Percentiles rank a stretch among this genome's conserved stretches.
phyloP scores from a whole-genome alignment of 1,140 invertebrate species.

The Ptiloglossa arizonensis region DNA sequence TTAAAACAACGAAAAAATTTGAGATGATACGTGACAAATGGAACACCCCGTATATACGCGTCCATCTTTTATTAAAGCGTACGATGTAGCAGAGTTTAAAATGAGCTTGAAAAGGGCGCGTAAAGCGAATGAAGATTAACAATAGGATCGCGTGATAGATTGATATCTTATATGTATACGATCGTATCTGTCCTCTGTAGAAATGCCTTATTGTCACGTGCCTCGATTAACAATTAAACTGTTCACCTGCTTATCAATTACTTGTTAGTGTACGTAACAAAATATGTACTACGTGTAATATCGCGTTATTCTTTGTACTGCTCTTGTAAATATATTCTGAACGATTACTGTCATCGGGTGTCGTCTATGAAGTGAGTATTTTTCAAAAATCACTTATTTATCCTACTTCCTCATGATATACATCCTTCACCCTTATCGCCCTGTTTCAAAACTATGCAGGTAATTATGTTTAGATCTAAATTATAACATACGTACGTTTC shows the following conservation, averaged over 20 bases:
- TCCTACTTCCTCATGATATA: not conserved
- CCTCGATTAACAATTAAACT: constrained; percentile 76
- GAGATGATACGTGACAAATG: too few species aligned
- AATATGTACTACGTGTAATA: constrained; percentile 74
- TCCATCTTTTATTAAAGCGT: not conserved
- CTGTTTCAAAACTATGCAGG: too few species aligned
- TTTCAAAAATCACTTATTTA: not conserved
- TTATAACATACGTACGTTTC: too few species aligned
- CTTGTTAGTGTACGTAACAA: constrained; percentile 71
- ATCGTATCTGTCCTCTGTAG: constrained; percentile 72
- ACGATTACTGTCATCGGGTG: constrained; percentile 71
- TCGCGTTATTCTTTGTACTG: constrained; percentile 77
- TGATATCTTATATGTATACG: constrained; percentile 63
- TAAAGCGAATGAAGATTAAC: not conserved
- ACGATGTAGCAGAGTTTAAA: not conserved
- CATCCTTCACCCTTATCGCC: not conserved
- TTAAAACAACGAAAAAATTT: too few species aligned
- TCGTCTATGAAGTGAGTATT: constrained; percentile 29
- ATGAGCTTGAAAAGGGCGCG: not conserved
- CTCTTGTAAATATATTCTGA: constrained; percentile 77
- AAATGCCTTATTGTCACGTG: constrained; percentile 77
- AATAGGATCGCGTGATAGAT: not conserved
- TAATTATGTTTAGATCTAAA: not conserved
- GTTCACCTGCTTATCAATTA: constrained; percentile 73
- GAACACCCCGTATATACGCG: not conserved